Base-by-base conservation (phyloP, 2,113 vertebrate genomes). In the Holacanthus passer region DNA sequence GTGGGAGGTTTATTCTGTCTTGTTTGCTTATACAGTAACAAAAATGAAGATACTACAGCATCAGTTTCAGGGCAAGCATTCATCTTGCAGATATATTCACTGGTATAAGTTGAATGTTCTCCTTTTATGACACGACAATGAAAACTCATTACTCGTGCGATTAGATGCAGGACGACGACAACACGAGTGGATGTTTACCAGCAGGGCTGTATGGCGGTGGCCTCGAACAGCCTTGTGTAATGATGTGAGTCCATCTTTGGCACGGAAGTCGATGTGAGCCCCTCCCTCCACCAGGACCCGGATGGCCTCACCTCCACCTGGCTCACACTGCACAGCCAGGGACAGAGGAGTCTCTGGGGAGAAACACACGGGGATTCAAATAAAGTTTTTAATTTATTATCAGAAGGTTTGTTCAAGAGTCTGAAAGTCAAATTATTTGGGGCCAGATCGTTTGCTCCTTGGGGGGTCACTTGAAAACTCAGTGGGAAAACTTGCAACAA, bases 211-310 rank as follows among this genome's bases (percentile, higher is more conserved):
- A 90, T 97, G 97, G 88, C 96, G 96, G 72, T 97, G 96, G 62
- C 96, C 94, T 77, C 97, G 96, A 1, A 97, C 97, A 5, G 97
- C 96, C 88, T 97, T 97, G 94, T 98, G 97, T 2, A 98, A 92
- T 0, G 97, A 95, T 0, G 97, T 98, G 93, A 97, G 96, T 82
- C 97, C 97, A 48, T 98, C 97, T 82, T 96, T 96, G 60, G 97
- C 95, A 59, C 97, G 95, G 91, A 98, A 98, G 91, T 98, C 97
- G 7, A 98, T 97, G 75, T 98, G 97, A 41, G 97, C 96, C 11
- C 97, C 97, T 2, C 96, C 96, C 41, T 97, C 94, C 87, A 96
- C 97, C 77, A 98, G 93, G 29, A 97, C 94, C 59, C 97, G 95
- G 90, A 98, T 97, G 88, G 96, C 85, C 77, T 97, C 97, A 9